Base-by-base conservation (phyloP, 2,888 invertebrate genomes). In the Andrena flavipes region DNA sequence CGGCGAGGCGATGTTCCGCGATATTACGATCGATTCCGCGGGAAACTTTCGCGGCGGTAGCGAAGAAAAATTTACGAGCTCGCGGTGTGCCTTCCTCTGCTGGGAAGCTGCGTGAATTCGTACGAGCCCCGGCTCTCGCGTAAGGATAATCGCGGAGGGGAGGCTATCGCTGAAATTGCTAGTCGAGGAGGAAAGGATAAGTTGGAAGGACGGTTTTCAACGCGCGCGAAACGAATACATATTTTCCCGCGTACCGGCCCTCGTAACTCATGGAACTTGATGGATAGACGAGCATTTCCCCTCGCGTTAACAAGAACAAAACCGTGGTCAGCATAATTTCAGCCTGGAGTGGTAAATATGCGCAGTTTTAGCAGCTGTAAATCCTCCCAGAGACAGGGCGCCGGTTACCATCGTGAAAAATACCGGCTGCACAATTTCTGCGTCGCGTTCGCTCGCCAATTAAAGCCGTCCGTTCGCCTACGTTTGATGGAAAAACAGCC, bases 271-370 rank as follows among this genome's bases (percentile, higher is more conserved):
- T 29, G 72, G 29, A 2, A 51, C 68, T 79, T 87, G 86, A 85
- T 54, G 76, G 75, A 85, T 77, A 77, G 70, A 72, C 60, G 72
- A 73, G 77, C 62, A 67, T 59, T 70, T 23, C 56, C 23, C 65
- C 13, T 13, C 62, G 65, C 54, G 79, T 79, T 54, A 70, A 82
- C 81, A 76, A 65, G 74, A 65, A 63, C 59, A 60, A 76, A 85
- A 68, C 72, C 67, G 62, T 51, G 83, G 84, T 78, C 83, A 83
- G 84, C 83, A 71, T 83, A 74, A 83, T 83, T 77, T 49, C 26
- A 68, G 20, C 42, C 30, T n/a, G 54, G 49, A 13, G n/a, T 33
- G 77, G 73, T 77, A 82, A 83, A 83, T 74, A 77, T 67, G 62
- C 72, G 82, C 69, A 59, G 82, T 65, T 83, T 76, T 62, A 72